Evolutionary conservation across 2,888 invertebrate genomes (phyloP).

Genomic region (Elysia crispata): DNA sequence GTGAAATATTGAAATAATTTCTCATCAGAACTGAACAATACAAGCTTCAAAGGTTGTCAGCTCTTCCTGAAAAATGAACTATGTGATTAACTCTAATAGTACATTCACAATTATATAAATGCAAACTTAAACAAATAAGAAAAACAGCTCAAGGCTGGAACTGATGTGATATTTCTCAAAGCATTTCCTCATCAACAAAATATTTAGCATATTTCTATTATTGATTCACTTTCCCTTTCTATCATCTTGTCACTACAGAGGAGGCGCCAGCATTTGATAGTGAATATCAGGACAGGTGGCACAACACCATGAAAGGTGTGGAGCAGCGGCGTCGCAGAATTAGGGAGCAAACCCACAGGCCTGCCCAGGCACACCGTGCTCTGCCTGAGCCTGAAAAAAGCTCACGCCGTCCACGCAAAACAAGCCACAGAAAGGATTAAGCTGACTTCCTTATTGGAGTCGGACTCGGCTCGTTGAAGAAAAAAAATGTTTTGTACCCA

Average conservation of each 20-base stretch:
- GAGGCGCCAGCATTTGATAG: slow-evolving; percentile 62
- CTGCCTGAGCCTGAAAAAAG: slow-evolving; percentile 31
- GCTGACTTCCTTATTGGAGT: background rate
- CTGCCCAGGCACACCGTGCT: slow-evolving; percentile 22
- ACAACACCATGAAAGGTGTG: slow-evolving; percentile 28
- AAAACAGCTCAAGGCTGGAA: too few species aligned
- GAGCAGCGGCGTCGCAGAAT: slow-evolving; percentile 35
- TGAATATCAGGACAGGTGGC: slow-evolving; percentile 61
- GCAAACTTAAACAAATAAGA: too few species aligned
- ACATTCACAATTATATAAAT: too few species aligned
- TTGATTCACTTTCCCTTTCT: background rate
- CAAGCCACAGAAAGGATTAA: slow-evolving; percentile 30
- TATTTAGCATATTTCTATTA: background rate
- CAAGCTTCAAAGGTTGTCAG: too few species aligned
- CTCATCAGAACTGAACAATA: too few species aligned
- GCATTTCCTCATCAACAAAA: background rate
- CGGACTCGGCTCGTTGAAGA: background rate
- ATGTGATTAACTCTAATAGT: too few species aligned
- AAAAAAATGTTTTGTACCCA: background rate
- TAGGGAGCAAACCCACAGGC: slow-evolving; percentile 6
- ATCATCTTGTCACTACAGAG: slow-evolving; percentile 52
- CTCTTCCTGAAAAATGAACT: too few species aligned
- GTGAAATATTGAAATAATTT: too few species aligned
- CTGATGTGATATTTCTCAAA: background rate
- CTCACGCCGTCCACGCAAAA: slow-evolving; percentile 23